Evolutionary conservation across 30 jellyfish, hydroid and myxozoan species (phyloP).

Genomic region (Aurelia aurita): DNA sequence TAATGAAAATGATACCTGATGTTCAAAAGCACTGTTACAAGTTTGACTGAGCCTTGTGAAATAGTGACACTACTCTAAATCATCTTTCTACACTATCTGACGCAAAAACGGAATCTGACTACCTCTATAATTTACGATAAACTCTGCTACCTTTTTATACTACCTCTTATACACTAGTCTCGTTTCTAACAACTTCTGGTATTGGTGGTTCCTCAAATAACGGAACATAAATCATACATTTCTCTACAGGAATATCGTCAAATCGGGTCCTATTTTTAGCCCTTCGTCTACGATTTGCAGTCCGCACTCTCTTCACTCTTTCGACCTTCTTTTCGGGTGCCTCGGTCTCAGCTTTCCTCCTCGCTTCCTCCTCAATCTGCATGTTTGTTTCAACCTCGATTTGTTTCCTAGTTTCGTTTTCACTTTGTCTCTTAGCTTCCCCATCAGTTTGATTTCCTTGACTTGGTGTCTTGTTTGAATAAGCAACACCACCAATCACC

Average conservation of each 20-base stretch:
- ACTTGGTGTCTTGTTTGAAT: constrained; percentile 50
- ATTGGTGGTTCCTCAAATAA: constrained; percentile 55
- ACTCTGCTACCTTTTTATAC: background rate
- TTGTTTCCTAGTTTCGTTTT: background rate
- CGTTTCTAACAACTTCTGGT: constrained; percentile 63
- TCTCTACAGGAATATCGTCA: constrained; percentile 75
- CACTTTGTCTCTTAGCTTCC: constrained; percentile 20
- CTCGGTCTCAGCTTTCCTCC: background rate
- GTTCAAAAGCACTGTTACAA: no score
- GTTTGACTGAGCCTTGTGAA: no score
- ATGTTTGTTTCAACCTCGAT: background rate
- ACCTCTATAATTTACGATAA: no score
- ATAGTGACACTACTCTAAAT: no score
- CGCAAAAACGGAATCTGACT: no score
- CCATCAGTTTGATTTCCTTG: constrained; percentile 54
- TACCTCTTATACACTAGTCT: constrained; percentile 75
- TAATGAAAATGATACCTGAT: no score
- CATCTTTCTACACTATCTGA: no score
- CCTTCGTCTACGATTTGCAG: constrained; percentile 50
- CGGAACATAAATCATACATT: constrained; percentile 80
- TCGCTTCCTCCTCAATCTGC: background rate
- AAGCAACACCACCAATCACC: constrained; percentile 52
- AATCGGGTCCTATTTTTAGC: constrained; percentile 39
- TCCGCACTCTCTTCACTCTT: constrained; percentile 8
- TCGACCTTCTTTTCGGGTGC: constrained; percentile 35